A percentile compares a stretch with the other conserved stretches of the same genome.
phyloP scores from a whole-genome alignment of 2,797 vertebrate species.

The Tenualosa ilisha region DNA sequence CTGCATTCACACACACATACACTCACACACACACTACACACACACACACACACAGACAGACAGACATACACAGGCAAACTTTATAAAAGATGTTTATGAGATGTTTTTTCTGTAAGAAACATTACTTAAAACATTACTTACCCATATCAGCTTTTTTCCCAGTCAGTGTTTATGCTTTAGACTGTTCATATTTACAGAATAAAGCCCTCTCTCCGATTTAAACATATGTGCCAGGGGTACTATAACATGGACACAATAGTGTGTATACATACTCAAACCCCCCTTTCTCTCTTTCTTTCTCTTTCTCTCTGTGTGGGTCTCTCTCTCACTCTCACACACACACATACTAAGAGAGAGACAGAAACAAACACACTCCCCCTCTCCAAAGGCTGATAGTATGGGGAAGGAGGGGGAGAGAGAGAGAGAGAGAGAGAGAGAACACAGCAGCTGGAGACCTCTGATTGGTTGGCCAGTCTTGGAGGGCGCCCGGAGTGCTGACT shows the following conservation, averaged over 20 bases:
- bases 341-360: not conserved
- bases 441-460: conserved; percentile 7
- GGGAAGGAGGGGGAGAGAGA: not conserved
- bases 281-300: not conserved
- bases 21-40: not conserved
- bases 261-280: conserved; percentile 37
- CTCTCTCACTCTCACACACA: not conserved
- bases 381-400: not conserved
- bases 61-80: conserved; percentile 33
- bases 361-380: conserved; percentile 9
- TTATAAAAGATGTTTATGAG: too few relatives aligned
- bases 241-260: conserved; percentile 24
- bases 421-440: conserved; percentile 9
- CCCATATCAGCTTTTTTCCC: not conserved
- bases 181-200: not conserved
- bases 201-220: not conserved
- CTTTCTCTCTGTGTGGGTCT: not conserved
- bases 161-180: not conserved
- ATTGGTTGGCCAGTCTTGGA: conserved; percentile 34
- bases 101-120: not conserved
- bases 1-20: not conserved
- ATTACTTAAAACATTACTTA: not conserved
- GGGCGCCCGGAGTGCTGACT: conserved; percentile 70
- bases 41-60: conserved; percentile 34
- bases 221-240: not conserved